Percentiles rank a stretch among this genome's conserved stretches.
phyloP scores from a whole-genome alignment of 1,140 invertebrate species.

The Drosophila ananassae region DNA sequence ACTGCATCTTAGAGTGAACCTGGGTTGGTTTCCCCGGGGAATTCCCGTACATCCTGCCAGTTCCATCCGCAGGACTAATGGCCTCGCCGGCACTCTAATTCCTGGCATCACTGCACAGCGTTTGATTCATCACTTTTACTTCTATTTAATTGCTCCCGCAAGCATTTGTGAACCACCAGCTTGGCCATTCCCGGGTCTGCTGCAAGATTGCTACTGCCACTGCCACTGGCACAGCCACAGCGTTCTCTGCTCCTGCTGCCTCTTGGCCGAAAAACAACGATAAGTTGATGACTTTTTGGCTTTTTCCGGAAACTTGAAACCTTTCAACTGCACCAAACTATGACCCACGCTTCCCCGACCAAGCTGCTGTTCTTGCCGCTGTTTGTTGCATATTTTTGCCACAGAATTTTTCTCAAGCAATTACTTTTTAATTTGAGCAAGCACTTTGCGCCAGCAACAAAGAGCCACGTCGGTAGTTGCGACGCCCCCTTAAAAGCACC shows the following conservation, averaged over 20 bases:
- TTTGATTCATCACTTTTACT: slow-evolving; percentile 56
- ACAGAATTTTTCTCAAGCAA: slow-evolving; percentile 61
- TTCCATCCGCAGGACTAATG: slow-evolving; percentile 22
- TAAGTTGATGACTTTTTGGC: slow-evolving; percentile 54
- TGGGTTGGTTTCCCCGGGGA: neutral
- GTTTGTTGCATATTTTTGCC: slow-evolving; percentile 59
- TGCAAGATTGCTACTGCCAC: slow-evolving; percentile 19
- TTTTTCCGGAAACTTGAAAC: slow-evolving; percentile 50
- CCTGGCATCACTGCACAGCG: neutral
- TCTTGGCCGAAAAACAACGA: slow-evolving; percentile 36
- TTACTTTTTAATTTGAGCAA: slow-evolving; percentile 64
- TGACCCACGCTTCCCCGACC: neutral
- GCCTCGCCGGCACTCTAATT: slow-evolving; percentile 17
- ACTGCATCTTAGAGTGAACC: neutral
- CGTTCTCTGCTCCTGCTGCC: neutral
- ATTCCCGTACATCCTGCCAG: slow-evolving; percentile 4
- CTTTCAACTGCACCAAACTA: slow-evolving; percentile 43
- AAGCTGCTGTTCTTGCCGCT: slow-evolving; percentile 8
- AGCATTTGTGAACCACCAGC: slow-evolving; percentile 19
- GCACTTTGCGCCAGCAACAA: slow-evolving; percentile 49
- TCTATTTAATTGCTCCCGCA: slow-evolving; percentile 48
- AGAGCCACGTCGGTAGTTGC: slow-evolving; percentile 37
- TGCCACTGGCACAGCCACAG: too few relatives aligned
- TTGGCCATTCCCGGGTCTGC: slow-evolving; percentile 9
- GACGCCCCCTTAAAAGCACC: slow-evolving; percentile 14